Base-by-base conservation (phyloP, 2,888 invertebrate species). In the Chesias legatella region DNA sequence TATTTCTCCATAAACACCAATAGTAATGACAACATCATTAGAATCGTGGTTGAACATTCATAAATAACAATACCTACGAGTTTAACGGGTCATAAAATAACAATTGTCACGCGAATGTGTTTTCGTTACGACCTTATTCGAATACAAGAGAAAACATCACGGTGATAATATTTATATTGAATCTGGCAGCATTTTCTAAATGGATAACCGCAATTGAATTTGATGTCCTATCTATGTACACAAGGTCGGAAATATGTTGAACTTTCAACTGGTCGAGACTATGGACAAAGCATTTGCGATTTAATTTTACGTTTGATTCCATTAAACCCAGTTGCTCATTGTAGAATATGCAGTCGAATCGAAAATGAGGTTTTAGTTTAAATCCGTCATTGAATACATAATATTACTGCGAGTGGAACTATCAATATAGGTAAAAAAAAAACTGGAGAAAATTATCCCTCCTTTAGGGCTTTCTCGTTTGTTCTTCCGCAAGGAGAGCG, bases 21-120 rank as follows among this genome's bases (percentile, higher is more conserved):
- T 67, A 72, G 68, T 62, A 67, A 56, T 53, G 50, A 64, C 68
- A 69, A 69, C 64, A 64, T 56, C 48, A 46, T 39, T 50, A 40
- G 34, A 56, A 45, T 43, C 45, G 45, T 40, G 38, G 25, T 7
- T 25, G 46, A 44, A 51, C 46, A 49, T 37, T 42, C 30, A 44
- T 43, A 48, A 42, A 50, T 41, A 45, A 49, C 48, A 37, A 43
- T 42, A n/a, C n/a, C n/a, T n/a, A 51, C 30, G 38, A 39, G 38
- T 39, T n/a, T 33, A 48, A 46, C 52, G 50, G 39, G 48, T 48
- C 34, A 43, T 40, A 47, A 48, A 43, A 7, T 48, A 54, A 52
- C 48, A 47, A 51, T 42, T 33, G 37, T 47, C 56, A 56, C 56
- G 27, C 49, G 49, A 40, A 27, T 47, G 51, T 45, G 54, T 56